These are phyloP conservation scores for Cremastinae sp. DNA, from an alignment of 2,888 invertebrate species.

Conservation along the genomic window DNA sequence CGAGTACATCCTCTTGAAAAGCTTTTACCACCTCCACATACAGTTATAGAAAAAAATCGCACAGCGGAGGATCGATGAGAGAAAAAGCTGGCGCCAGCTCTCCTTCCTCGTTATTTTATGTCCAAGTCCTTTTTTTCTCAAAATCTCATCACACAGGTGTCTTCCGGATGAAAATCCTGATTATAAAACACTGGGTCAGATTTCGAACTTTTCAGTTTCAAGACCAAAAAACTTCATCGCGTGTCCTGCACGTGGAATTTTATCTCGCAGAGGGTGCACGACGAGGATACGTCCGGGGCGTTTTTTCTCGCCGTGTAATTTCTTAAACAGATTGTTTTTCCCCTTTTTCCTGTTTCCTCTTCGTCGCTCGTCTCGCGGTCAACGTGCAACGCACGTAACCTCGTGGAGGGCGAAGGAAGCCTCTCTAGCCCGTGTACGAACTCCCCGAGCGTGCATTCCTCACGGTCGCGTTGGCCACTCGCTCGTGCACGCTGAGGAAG, in stretches of 20 bases:
- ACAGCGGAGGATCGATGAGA: conserved; percentile 59
- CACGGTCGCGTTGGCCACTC: conserved; percentile 54
- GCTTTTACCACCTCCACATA: conserved; percentile 27
- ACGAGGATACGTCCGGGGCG: conserved; percentile 18
- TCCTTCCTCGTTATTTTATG: neutral
- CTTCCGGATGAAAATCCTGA: neutral
- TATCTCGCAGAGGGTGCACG: conserved; percentile 3
- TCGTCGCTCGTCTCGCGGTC: conserved; percentile 40
- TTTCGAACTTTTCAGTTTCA: neutral
- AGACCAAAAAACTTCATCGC: conserved; percentile 19
- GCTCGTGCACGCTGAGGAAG: conserved; percentile 25
- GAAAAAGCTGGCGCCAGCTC: conserved; percentile 23
- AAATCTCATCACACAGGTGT: neutral
- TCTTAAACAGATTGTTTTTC: neutral
- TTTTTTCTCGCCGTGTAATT: neutral
- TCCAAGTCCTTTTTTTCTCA: neutral
- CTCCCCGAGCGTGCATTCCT: conserved; percentile 48
- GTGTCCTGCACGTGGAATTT: conserved; percentile 29
- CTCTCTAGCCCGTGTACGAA: conserved; percentile 49
- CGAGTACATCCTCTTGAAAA: conserved; percentile 67
- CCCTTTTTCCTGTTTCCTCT: neutral
- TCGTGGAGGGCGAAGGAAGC: conserved; percentile 58
- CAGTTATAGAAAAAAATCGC: neutral
- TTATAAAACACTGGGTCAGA: neutral
- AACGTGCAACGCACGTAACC: conserved; percentile 53